These are phyloP conservation scores for Muraenolepis orangiensis DNA, from an alignment of 2,797 vertebrate genomes.

Conservation along the genomic window DNA sequence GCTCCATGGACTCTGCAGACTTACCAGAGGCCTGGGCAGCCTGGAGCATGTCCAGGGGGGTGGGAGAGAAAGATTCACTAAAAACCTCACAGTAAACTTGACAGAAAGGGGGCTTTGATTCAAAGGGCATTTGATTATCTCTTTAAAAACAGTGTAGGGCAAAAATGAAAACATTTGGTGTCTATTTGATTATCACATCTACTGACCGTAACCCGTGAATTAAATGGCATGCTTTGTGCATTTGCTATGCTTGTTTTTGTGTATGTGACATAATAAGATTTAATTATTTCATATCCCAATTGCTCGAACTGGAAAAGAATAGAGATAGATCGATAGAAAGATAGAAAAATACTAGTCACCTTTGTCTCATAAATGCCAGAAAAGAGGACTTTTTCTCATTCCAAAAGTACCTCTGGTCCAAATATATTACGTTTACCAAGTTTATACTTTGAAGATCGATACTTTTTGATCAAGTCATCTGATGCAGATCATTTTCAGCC, in stretches of 20 bases:
- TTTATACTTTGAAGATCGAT: neutral
- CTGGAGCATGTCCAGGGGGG: constrained; percentile 56
- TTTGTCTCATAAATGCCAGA: constrained; percentile 61
- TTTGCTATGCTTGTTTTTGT: neutral
- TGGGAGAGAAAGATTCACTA: neutral
- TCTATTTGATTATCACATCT: neutral
- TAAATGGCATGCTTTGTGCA: constrained; percentile 39
- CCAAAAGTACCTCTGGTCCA: neutral
- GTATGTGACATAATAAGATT: neutral
- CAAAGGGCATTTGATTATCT: too few species aligned
- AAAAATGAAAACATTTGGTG: neutral
- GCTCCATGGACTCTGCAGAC: constrained; percentile 77
- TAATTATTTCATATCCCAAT: neutral
- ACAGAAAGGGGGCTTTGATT: neutral
- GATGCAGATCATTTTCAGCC: neutral
- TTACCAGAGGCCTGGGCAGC: constrained; percentile 78
- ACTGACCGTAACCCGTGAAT: constrained; percentile 21
- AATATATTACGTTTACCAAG: neutral
- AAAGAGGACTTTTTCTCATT: neutral
- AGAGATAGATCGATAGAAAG: neutral
- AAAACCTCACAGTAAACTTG: neutral
- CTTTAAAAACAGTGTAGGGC: neutral
- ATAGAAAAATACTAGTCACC: constrained; percentile 28
- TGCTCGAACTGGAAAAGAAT: neutral
- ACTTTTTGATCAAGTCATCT: neutral